Percentiles rank a stretch among this genome's conserved stretches.
Evolutionary conservation across 2,888 invertebrate species (phyloP).

Genomic region (Melanostoma scalare): DNA sequence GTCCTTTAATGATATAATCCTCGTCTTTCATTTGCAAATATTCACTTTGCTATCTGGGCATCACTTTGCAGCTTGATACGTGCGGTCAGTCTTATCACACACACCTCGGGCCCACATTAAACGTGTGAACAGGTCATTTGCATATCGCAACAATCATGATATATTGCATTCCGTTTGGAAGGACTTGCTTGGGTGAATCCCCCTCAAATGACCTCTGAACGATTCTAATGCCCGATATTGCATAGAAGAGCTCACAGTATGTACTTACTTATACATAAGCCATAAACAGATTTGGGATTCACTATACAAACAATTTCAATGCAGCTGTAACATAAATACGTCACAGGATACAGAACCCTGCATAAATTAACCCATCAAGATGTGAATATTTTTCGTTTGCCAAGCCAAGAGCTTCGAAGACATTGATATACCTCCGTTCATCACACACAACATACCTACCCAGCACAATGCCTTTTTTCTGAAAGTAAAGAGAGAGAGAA

Average conservation of each 20-base stretch:
- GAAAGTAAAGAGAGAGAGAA: background rate
- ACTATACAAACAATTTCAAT: conserved; percentile 30
- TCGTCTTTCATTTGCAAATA: conserved; percentile 54
- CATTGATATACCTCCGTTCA: background rate
- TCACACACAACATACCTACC: background rate
- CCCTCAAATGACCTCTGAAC: conserved; percentile 47
- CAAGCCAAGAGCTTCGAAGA: conserved; percentile 21
- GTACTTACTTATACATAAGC: background rate
- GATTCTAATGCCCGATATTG: conserved; percentile 54
- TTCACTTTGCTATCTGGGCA: conserved; percentile 56
- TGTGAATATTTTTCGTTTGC: conserved; percentile 29
- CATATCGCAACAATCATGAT: conserved; percentile 69
- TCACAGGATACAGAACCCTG: conserved; percentile 58
- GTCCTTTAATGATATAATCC: conserved; percentile 5
- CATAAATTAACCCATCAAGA: conserved; percentile 60
- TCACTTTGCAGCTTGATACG: conserved; percentile 51
- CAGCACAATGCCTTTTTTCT: background rate
- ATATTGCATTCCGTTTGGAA: conserved; percentile 53
- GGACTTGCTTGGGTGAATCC: conserved; percentile 13
- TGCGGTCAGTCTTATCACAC: conserved; percentile 52
- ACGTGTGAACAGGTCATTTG: conserved; percentile 71
- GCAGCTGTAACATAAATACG: conserved; percentile 41
- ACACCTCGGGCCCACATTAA: conserved; percentile 45
- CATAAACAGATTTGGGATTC: conserved; percentile 26
- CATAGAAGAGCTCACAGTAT: conserved; percentile 6